Base-by-base conservation (phyloP, 2,888 invertebrate species). In the Onchidella celtica region DNA sequence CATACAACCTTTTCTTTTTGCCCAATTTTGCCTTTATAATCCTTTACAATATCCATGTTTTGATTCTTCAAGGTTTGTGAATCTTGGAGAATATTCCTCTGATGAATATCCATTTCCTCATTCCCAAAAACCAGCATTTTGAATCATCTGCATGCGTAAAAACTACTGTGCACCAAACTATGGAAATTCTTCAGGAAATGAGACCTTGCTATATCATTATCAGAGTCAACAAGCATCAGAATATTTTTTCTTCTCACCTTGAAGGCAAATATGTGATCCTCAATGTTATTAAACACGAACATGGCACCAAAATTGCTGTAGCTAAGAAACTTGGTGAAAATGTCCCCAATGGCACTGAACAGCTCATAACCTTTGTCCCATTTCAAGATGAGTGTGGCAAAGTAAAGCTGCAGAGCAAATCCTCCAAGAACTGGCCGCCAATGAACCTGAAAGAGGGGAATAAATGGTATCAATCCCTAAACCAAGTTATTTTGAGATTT, bases 361-460 rank as follows among this genome's bases (percentile, higher is more conserved):
- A 97, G 95, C 0, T 94, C 91, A 65, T 96, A 94, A 0, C 98
- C 98, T 0, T 96, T 94, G 1, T 95, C 94, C 97, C 97, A 97
- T 82, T 97, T 95, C 85, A 99, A 96, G 83, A 97, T 97, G 32
- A 98, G 87, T 0, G 98, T 89, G 0, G 97, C 98, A 81, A 99
- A 95, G 3, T 95, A 81, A 90, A 98, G 97, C 94, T 99, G 99
- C 9, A 98, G 93, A 0, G 95, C 94, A 29, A 98, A 93, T 0
- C 98, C 98, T 89, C 95, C 95, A 29, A 96, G 89, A 0, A 98
- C 96, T 0, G 96, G 96, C 4, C 96, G 95, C 98, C 98, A 94
- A 29, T 90, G 90, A 3, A 94, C 92, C 94, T 94, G 85, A 0
- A 82, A 73, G 68, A 9, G 69, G 47, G 17, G 17, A 6, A 47